These are phyloP conservation scores for Aspiorhynchus laticeps DNA, from an alignment of 2,113 vertebrate genomes.

Conservation along the genomic window DNA sequence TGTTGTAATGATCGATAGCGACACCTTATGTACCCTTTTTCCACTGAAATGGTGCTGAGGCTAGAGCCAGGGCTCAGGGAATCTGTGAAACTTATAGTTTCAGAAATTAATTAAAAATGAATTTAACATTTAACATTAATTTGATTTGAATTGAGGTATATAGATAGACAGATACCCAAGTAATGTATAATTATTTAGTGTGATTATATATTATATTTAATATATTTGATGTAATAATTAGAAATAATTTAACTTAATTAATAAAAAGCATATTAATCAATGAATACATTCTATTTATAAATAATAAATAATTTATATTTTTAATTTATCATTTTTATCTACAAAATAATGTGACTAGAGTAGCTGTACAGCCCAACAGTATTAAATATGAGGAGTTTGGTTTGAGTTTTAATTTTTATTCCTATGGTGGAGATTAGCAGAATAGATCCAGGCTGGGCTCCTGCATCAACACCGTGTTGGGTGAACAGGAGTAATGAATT, in stretches of 20 bases:
- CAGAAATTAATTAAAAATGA: neutral
- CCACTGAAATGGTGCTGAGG: neutral
- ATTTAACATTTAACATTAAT: neutral
- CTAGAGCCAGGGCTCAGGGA: neutral
- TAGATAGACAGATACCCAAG: neutral
- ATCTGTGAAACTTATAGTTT: neutral
- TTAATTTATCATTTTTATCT: too few relatives aligned
- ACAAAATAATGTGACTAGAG: neutral
- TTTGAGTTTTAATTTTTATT: neutral
- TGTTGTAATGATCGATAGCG: conserved; percentile 75
- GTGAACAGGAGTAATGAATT: conserved; percentile 58
- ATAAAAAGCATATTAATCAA: neutral
- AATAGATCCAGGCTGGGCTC: neutral
- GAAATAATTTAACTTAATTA: too few relatives aligned
- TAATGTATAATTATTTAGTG: neutral
- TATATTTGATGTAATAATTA: too few relatives aligned
- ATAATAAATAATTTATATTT: neutral
- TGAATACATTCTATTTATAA: neutral
- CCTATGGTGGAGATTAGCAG: neutral
- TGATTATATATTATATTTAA: neutral
- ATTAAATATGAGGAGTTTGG: neutral
- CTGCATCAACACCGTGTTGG: neutral
- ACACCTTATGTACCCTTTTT: conserved; percentile 53
- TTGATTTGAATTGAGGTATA: neutral
- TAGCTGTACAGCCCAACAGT: neutral